Base-by-base conservation (phyloP, 2,797 vertebrate genomes). In the Borostomias antarcticus region DNA sequence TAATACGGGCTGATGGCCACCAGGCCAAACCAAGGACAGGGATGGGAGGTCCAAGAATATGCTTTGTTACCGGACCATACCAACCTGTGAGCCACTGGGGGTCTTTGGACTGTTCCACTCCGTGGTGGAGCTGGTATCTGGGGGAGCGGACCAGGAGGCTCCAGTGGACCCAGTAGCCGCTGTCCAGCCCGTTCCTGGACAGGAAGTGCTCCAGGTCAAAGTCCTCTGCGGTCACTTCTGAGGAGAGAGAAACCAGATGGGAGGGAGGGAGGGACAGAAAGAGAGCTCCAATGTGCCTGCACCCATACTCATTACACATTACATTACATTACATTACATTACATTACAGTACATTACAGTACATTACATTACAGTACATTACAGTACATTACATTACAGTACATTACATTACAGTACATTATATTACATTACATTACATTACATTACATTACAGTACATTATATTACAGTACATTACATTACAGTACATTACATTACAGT, bases 171-270 rank as follows among this genome's bases (percentile, higher is more conserved):
- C 72, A 79, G 61, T 75, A 75, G 29, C 75, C 76, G 48, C 57
- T 54, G 17, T 64, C 25, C 19, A 72, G 45, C 35, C 64, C 54
- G 28, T 69, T 72, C 60, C 47, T 61, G 25, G 40, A 21, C 57
- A 80, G 57, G 58, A 73, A 79, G 48, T 69, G 5, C 53, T 81
- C 77, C 66, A 73, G 19, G 23, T 73, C 76, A 50, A 82, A 78
- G 47, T 70, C 54, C 21, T 70, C 61, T 5, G 69, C 33, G 7
- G 60, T 72, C 33, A 72, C 72, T n/a, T 80, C 73, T 74, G 37
- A 50, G 40, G 40, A 45, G 40, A n/a, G 11, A 15, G 37, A 13
- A 66, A 21, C 35, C 64, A 40, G 33, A 15, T 58, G 26, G 4
- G 13, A n/a, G n/a, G 9, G 43, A 30, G 47, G 23, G 7, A 40